A percentile compares a stretch with the other conserved stretches of the same genome.
Evolutionary conservation across 1,140 invertebrate genomes (phyloP).

Genomic region (Drosophila willistoni): DNA sequence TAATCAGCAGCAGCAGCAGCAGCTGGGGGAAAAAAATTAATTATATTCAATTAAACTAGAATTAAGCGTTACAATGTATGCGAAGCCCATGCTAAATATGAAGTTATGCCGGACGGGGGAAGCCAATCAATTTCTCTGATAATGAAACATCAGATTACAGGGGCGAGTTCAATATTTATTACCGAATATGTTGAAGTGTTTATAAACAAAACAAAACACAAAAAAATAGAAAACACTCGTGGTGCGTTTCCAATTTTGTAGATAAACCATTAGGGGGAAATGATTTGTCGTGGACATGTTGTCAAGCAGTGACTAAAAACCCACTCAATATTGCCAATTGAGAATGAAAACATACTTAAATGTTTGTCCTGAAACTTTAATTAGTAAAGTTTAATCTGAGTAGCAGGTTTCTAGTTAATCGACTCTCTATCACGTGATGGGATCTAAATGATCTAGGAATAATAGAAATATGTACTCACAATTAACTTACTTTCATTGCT

Average conservation of each 20-base stretch:
- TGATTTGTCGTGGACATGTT: neutral
- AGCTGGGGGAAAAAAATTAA: neutral
- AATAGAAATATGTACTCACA: too few relatives aligned
- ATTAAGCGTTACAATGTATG: conserved; percentile 1
- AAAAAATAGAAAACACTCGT: neutral
- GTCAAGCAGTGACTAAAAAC: neutral
- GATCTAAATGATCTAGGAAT: neutral
- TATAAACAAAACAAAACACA: neutral
- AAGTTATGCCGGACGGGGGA: neutral
- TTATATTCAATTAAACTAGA: conserved; percentile 5
- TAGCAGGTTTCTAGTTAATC: neutral
- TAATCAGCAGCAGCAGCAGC: conserved; percentile 1
- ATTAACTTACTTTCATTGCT: too few relatives aligned
- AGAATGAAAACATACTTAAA: neutral
- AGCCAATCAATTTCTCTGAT: neutral
- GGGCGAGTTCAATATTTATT: neutral
- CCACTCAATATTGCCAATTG: neutral
- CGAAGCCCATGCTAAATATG: conserved; percentile 2
- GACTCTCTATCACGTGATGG: neutral
- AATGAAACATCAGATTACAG: neutral
- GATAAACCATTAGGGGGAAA: too few relatives aligned
- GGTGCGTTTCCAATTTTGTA: neutral
- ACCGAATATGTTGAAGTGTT: neutral
- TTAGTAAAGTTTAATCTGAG: neutral
- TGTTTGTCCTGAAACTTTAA: neutral